A percentile compares a stretch with the other conserved stretches of the same genome.
phyloP scores from a whole-genome alignment of 1,140 invertebrate genomes.

The Zophobas atratus region DNA sequence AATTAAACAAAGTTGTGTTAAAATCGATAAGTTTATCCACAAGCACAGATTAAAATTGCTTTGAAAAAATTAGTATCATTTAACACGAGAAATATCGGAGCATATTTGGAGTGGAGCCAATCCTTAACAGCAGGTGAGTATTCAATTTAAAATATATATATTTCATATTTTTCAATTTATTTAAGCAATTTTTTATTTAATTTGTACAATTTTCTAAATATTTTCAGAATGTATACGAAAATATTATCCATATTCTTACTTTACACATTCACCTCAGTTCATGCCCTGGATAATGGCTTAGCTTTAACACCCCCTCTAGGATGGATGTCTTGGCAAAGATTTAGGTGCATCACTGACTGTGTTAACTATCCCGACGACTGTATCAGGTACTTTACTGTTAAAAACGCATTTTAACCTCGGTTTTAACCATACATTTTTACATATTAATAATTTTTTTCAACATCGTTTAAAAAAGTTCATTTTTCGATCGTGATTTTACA shows the following conservation, averaged over 20 bases:
- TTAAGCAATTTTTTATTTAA: background rate
- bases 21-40: background rate
- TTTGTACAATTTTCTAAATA: background rate
- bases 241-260: background rate
- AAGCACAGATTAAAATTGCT: background rate
- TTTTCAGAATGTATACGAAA: conserved; percentile 8
- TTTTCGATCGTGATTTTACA: no score
- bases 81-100: background rate
- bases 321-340: conserved; percentile 83
- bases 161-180: no score
- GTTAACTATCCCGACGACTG: conserved; percentile 77
- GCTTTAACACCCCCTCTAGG: conserved; percentile 79
- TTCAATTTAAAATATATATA: no score
- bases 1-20: no score
- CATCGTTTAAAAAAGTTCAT: no score
- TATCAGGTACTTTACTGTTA: conserved; percentile 68
- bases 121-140: no score
- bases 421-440: background rate
- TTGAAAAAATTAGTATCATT: background rate
- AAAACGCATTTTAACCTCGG: no score
- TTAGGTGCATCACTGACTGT: conserved; percentile 79
- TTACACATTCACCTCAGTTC: background rate
- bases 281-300: conserved; percentile 71
- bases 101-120: no score
- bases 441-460: no score